phyloP scores from a whole-genome alignment of 2,888 invertebrate genomes.

The Aphodius sticticus region DNA sequence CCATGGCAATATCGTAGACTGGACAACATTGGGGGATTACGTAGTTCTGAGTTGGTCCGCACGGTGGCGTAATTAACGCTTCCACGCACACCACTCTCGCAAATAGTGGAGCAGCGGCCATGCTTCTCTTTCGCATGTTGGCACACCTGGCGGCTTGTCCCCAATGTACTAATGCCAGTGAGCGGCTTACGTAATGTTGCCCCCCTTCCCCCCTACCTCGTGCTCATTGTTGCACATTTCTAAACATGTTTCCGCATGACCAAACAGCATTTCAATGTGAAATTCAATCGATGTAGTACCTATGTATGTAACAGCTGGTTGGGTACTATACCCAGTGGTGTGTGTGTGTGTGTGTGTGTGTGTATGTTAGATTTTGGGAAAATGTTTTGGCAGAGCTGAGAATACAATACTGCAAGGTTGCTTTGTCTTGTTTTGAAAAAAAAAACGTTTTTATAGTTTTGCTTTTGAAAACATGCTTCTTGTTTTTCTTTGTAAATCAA shows the following conservation, averaged over 20 bases:
- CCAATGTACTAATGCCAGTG: too few relatives aligned
- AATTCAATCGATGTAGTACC: slow-evolving; percentile 7
- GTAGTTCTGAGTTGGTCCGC: slow-evolving; percentile 10
- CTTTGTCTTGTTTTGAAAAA: too few relatives aligned
- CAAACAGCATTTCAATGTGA: background rate
- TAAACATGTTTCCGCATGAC: slow-evolving; percentile 1
- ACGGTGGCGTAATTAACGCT: slow-evolving; percentile 15
- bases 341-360: background rate
- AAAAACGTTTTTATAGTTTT: too few relatives aligned
- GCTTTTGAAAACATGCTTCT: too few relatives aligned
- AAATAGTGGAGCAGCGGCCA: background rate
- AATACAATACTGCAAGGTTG: too few relatives aligned
- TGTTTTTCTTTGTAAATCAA: too few relatives aligned
- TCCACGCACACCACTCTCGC: slow-evolving; percentile 12
- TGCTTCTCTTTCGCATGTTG: background rate
- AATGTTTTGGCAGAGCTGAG: too few relatives aligned
- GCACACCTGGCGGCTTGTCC: too few relatives aligned
- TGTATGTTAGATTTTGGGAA: too few relatives aligned
- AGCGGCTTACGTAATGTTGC: background rate
- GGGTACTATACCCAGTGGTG: background rate
- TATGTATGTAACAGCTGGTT: background rate
- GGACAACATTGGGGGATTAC: too few relatives aligned
- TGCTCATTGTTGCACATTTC: slow-evolving; percentile 16
- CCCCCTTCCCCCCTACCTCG: slow-evolving; percentile 1
- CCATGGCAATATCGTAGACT: too few relatives aligned